phyloP scores from a whole-genome alignment of 2,797 vertebrate genomes.

The Eidolon dupreanum region DNA sequence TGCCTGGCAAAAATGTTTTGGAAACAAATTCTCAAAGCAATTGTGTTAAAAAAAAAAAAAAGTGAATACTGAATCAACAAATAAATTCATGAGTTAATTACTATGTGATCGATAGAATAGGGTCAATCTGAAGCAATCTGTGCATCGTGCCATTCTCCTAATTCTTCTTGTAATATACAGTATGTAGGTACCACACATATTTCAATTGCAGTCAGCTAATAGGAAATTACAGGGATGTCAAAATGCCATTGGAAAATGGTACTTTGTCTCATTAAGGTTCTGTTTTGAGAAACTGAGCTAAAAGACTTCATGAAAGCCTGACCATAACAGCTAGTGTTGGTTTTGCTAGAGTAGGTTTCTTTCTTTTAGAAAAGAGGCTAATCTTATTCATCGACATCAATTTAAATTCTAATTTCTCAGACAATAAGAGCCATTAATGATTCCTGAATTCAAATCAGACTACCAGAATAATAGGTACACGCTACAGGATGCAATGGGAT shows the following conservation, averaged over 20 bases:
- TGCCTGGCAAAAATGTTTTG: not conserved
- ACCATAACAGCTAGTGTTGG: not conserved
- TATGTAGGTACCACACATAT: not conserved
- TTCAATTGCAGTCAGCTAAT: not conserved
- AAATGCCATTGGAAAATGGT: slow-evolving; percentile 16
- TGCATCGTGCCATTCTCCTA: not conserved
- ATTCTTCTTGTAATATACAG: not conserved
- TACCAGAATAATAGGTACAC: slow-evolving; percentile 66
- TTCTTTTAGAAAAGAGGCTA: slow-evolving; percentile 41
- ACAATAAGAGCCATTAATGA: slow-evolving; percentile 74
- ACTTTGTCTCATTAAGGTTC: not conserved
- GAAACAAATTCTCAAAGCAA: not conserved
- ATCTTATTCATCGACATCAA: slow-evolving; percentile 71
- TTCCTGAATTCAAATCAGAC: slow-evolving; percentile 79
- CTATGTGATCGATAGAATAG: not conserved
- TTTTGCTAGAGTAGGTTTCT: slow-evolving; percentile 39
- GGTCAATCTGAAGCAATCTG: not conserved
- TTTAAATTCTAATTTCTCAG: slow-evolving; percentile 81
- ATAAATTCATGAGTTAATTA: not conserved
- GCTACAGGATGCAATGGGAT: slow-evolving; percentile 56
- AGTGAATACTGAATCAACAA: not conserved
- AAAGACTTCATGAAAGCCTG: not conserved
- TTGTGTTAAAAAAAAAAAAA: not conserved
- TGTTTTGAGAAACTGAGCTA: slow-evolving; percentile 6
- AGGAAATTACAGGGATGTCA: not conserved